These are phyloP conservation scores for Perdix hodgsoniae DNA, from an alignment of 2,797 vertebrate species.

Conservation along the genomic window DNA sequence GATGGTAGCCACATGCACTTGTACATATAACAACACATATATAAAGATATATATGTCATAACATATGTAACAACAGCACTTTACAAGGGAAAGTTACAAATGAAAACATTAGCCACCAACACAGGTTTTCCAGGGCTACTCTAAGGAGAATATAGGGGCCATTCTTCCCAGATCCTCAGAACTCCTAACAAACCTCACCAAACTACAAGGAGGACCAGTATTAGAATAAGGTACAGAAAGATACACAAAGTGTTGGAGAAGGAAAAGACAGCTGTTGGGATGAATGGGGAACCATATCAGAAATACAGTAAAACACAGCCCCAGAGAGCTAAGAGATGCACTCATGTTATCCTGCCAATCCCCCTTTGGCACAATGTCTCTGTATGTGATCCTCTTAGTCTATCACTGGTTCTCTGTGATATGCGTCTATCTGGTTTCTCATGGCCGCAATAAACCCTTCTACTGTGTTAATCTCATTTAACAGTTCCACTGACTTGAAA, in stretches of 20 bases:
- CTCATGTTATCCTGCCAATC: constrained; percentile 45
- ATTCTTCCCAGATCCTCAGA: background rate
- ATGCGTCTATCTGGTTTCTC: constrained; percentile 69
- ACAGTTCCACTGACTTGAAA: constrained; percentile 68
- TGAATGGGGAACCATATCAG: constrained; percentile 14
- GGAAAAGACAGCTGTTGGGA: constrained; percentile 33
- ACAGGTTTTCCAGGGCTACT: background rate
- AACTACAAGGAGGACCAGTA: background rate
- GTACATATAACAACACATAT: no score
- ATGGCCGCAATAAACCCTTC: constrained; percentile 53
- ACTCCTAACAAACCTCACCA: background rate
- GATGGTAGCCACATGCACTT: background rate
- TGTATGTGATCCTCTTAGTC: constrained; percentile 57
- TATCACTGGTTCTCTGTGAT: constrained; percentile 51
- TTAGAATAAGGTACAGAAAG: constrained; percentile 20
- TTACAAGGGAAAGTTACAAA: background rate
- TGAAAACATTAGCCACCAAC: background rate
- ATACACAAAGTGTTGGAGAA: background rate
- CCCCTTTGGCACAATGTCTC: constrained; percentile 46
- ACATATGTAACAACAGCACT: background rate
- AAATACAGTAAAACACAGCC: constrained; percentile 5
- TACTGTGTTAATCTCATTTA: constrained; percentile 71
- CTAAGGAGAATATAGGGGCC: background rate
- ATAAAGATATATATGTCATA: background rate
- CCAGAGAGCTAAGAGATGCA: constrained; percentile 30